phyloP scores from a whole-genome alignment of 2,113 vertebrate genomes.

The Platanista minor region DNA sequence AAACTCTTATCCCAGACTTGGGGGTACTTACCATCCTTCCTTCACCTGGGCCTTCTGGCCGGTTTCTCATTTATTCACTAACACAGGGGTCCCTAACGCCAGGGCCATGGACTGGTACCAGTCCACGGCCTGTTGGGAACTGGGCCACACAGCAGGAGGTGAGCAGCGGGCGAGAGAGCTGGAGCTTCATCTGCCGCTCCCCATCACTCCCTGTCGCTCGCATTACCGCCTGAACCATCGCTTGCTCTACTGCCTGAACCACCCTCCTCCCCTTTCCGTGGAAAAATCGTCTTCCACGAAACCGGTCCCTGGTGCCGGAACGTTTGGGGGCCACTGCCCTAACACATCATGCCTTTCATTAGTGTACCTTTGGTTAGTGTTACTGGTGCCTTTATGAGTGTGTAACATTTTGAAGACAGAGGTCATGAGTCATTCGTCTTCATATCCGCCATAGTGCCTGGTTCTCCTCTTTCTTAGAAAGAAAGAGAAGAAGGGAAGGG shows the following conservation, averaged over 20 bases:
- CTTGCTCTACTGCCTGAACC: no score
- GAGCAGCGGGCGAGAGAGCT: no score
- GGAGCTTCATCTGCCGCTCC: no score
- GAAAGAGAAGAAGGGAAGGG: neutral
- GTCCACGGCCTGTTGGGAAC: no score
- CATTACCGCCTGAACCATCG: no score
- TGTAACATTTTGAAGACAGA: neutral
- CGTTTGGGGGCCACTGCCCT: neutral
- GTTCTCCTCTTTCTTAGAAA: neutral
- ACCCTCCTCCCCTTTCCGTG: no score
- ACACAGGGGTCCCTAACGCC: no score
- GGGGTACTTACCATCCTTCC: neutral
- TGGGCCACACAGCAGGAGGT: no score
- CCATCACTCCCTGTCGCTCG: no score
- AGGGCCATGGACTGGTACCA: no score
- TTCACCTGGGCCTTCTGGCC: neutral
- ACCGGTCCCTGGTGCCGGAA: no score
- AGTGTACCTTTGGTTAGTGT: neutral
- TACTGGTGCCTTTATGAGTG: neutral
- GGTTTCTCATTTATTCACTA: neutral
- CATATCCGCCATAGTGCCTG: neutral
- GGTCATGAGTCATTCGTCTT: neutral
- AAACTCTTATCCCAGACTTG: neutral
- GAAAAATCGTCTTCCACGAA: no score
- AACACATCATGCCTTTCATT: neutral